Base-by-base conservation (phyloP, 2,113 vertebrate species). In the Numida meleagris region DNA sequence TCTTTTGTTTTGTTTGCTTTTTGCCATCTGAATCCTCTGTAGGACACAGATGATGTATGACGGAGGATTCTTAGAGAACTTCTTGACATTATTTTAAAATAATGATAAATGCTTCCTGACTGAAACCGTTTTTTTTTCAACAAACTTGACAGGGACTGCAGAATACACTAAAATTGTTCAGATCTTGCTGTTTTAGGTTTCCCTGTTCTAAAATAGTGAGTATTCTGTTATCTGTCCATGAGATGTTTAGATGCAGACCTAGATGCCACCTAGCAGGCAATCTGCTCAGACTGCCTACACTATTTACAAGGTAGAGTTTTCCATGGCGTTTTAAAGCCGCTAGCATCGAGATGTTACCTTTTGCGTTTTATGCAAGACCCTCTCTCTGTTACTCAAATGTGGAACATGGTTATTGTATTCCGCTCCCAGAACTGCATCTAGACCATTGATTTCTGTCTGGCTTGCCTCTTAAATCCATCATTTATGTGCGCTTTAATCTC, bases 61-160 rank as follows among this genome's bases (percentile, higher is more conserved):
- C 63, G 45, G 61, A 90, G 66, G 82, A 86, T 34, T 88, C 91
- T 33, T 25, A 85, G 68, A 78, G 79, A 92, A 45, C 61, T 90
- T 48, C 46, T 86, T 94, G 90, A 71, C 59, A 21, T 79, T 91
- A 59, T 83, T 93, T 90, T 71, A 71, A 61, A 90, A 83, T 73
- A 83, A 57, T 63, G 72, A 90, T 67, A 74, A 94, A 94, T 90
- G 59, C 8, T 2, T 73, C 88, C 62, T 71, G 55, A 42, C 40
- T 48, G 48, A 74, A 87, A 42, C 16, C 4, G 2, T 76, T 59
- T 40, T 77, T 21, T 48, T 51, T 15, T 3, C 23, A 74, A 6
- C 31, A 53, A 53, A 76, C 63, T 80, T 77, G 88, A 36, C 53
- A 80, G 45, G 46, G 59, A 50, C 76, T 88, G 34, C 68, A 81